Evolutionary conservation across 64 coral and sea anemone genomes (phyloP), one percentile per base, ranked within the genome.

Genomic region (Stylophora pistillata): DNA sequence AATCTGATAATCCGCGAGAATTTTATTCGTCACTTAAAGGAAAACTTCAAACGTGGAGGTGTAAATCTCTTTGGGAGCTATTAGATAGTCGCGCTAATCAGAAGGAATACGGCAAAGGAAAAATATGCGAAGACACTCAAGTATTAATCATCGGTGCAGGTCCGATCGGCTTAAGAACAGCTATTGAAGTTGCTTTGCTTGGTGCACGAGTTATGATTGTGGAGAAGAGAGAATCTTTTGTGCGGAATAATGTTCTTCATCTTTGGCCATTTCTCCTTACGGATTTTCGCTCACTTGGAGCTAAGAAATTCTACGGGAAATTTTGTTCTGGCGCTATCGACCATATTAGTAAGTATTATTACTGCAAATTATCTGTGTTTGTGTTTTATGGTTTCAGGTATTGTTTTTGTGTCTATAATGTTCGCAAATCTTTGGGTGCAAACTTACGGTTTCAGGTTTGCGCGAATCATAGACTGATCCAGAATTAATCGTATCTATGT

Each of bases 281-380:
- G 5, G 97, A 99, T 74, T 99, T 99, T 65, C 90, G 97, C 32
- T 99, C 97, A 21, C 88, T 99, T 13, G 97, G 97, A 89, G 97
- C 97, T 17, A 99, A 99, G 72, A 86, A 89, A 72, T 99, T 95
- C 30, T 99, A 99, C 31, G 97, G 97, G 1, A 99, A 99, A 54
- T 99, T 99, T 25, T 99, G 97, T 58, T 95, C 97, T 6, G 97
- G 97, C 47, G 87, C 97, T 11, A 95, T 99, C 32, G 94, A 99
- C 55, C 97, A 99, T 30, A 93, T 99, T 58, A 95, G 97, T 99
- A 95, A 93, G 97, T 98, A 78, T 62, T 54, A 76, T 41, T 31
- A 64, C 1, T 5, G n/a, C 21, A 53, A 16, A n/a, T n/a, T n/a
- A n/a, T 2, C 69, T 12, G 20, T 69, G 32, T 23, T 30, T 5